A percentile compares a stretch with the other conserved stretches of the same genome.
phyloP scores from a whole-genome alignment of 35 echinoderm and acorn worm species.

The Ptychodera flava region DNA sequence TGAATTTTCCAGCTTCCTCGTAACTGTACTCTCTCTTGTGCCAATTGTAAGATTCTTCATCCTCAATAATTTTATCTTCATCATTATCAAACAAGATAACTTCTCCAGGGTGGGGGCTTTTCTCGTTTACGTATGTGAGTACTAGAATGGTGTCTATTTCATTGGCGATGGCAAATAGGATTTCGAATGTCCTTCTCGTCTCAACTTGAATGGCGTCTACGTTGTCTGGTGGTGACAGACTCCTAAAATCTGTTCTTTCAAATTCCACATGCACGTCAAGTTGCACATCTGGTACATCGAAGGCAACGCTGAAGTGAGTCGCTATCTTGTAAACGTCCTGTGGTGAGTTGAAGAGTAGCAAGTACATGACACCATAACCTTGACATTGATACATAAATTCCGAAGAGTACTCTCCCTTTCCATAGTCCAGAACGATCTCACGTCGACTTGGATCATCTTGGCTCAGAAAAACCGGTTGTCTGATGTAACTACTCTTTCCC shows the following conservation, averaged over 20 bases:
- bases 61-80: neutral
- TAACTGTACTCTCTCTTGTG: neutral
- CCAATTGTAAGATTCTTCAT: neutral
- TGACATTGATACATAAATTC: neutral
- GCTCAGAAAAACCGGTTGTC: neutral
- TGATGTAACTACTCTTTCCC: neutral
- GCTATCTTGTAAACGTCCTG: neutral
- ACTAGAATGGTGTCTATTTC: neutral
- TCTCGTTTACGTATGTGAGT: neutral
- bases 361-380: neutral
- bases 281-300: neutral
- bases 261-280: neutral
- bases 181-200: too few relatives aligned
- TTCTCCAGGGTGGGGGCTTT: neutral
- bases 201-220: too few relatives aligned
- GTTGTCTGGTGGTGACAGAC: too few relatives aligned
- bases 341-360: neutral
- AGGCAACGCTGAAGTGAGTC: neutral
- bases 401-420: neutral
- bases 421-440: neutral
- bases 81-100: neutral
- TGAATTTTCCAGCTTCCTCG: too few relatives aligned
- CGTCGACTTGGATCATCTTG: neutral
- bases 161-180: neutral
- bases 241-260: neutral